Conservation (phyloP, 2,888 invertebrate species). For the Orthosia gracilis region DNA sequence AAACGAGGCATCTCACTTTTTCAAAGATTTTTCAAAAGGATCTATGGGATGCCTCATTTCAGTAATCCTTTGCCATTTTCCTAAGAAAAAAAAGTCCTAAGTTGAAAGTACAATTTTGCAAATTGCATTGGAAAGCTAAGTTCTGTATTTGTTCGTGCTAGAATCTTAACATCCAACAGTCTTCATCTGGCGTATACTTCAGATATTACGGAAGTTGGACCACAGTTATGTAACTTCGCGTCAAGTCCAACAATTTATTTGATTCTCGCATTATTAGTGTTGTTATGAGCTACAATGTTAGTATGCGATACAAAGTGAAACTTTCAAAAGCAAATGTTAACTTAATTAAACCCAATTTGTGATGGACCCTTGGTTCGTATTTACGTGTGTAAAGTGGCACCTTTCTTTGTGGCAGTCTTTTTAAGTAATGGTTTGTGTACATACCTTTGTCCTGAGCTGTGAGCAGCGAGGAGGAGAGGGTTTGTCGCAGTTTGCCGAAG, state of each 20-base stretch:
- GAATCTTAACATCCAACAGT: slow-evolving; percentile 37
- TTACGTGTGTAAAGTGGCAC: neutral
- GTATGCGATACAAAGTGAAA: slow-evolving; percentile 66
- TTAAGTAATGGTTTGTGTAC: slow-evolving; percentile 80
- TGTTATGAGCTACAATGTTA: slow-evolving; percentile 65
- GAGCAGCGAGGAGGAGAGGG: slow-evolving; percentile 95
- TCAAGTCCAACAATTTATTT: slow-evolving; percentile 72
- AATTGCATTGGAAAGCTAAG: neutral
- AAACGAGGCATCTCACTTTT: slow-evolving; percentile 1
- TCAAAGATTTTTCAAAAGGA: neutral
- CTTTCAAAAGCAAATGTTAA: slow-evolving; percentile 66
- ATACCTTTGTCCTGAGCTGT: slow-evolving; percentile 97
- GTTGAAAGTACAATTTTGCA: neutral
- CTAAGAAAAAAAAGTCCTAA: neutral
- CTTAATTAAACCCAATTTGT: slow-evolving; percentile 68
- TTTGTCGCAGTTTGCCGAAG: slow-evolving; percentile 96
- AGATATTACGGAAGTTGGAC: slow-evolving; percentile 72
- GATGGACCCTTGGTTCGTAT: slow-evolving; percentile 38
- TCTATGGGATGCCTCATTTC: neutral
- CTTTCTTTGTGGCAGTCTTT: slow-evolving; percentile 13
- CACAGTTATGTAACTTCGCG: slow-evolving; percentile 67
- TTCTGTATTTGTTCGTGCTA: neutral
- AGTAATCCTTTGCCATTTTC: neutral
- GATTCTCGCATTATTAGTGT: slow-evolving; percentile 71
- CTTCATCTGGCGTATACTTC: slow-evolving; percentile 48